Evolutionary conservation across 2,888 invertebrate species (phyloP), one percentile per base, ranked within the genome.

Genomic region (Saturnia japonica): DNA sequence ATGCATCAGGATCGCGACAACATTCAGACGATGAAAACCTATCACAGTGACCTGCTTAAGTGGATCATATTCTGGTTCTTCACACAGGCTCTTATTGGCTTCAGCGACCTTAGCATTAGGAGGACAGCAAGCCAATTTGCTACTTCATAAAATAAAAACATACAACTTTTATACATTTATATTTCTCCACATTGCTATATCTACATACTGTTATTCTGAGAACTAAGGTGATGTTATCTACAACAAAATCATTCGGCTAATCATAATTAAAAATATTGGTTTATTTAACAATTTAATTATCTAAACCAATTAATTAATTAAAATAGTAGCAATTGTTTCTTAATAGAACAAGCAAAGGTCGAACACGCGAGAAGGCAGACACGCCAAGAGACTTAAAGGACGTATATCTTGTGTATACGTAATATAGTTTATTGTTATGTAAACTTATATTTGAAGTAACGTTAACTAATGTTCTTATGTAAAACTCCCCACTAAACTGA

Each of bases 261-360:
- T 40, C 62, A 4, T n/a, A 14, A 40, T n/a, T 62, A 34, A 28
- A 62, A 34, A 40, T 40, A 7, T 16, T 64, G 9, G n/a, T 8
- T 40, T 6, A 64, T n/a, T n/a, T 14, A 34, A n/a, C 11, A 40
- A 11, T 34, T 8, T 8, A 64, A 64, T 64, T 64, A 40, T 75
- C 57, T 73, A 73, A 69, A 79, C 77, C 75, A 76, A 77, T 66
- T 74, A 64, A 57, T 75, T 72, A 76, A 78, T 77, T 80, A 80
- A 75, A 80, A 79, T 79, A 75, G 74, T 76, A 74, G 68, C 74
- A 72, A 75, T 77, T 77, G 75, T 74, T 76, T 72, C 70, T 75
- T 71, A 76, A 78, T 78, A 68, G 75, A 75, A 76, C 62, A 67
- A 60, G 69, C 76, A 77, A 73, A 77, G 78, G 75, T 75, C 71